phyloP scores from a whole-genome alignment of 2,888 invertebrate species.

The Chymomyza caudatula region DNA sequence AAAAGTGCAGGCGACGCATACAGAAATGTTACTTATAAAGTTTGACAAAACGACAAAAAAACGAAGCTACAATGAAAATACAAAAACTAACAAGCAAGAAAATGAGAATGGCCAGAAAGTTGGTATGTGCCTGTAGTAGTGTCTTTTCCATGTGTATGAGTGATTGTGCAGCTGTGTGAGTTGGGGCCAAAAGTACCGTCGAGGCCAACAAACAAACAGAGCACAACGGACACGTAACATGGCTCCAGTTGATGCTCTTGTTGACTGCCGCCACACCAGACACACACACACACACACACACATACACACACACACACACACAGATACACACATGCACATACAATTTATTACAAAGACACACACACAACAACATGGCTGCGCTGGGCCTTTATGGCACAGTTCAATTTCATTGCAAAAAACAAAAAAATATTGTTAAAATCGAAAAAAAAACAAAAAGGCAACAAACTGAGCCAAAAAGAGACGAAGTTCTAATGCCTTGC shows the following conservation, averaged over 20 bases:
- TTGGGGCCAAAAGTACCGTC: constrained; percentile 7
- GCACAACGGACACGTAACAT: constrained; percentile 58
- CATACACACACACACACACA: constrained; percentile 17
- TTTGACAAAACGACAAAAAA: constrained; percentile 28
- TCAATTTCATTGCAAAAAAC: constrained; percentile 48
- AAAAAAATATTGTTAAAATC: constrained; percentile 26
- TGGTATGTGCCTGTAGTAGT: constrained; percentile 1
- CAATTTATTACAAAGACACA: too few species aligned
- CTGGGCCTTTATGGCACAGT: constrained; percentile 59
- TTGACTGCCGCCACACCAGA: neutral
- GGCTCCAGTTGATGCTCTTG: constrained; percentile 34
- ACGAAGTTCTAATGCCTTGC: too few species aligned
- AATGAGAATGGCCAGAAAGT: constrained; percentile 7
- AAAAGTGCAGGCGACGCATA: constrained; percentile 9
- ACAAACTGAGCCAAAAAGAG: neutral
- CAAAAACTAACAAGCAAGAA: constrained; percentile 13
- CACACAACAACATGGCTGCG: neutral
- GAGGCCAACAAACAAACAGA: constrained; percentile 39
- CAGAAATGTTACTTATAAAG: constrained; percentile 45
- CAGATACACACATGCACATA: constrained; percentile 19
- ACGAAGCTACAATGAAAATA: neutral
- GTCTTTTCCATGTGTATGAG: constrained; percentile 35
- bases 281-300: neutral
- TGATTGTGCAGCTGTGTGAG: neutral
- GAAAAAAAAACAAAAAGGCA: neutral